A percentile compares a stretch with the other conserved stretches of the same genome.
These are phyloP conservation scores for Chroicocephalus ridibundus DNA, from an alignment of 2,113 vertebrate species.

Conservation along the genomic window DNA sequence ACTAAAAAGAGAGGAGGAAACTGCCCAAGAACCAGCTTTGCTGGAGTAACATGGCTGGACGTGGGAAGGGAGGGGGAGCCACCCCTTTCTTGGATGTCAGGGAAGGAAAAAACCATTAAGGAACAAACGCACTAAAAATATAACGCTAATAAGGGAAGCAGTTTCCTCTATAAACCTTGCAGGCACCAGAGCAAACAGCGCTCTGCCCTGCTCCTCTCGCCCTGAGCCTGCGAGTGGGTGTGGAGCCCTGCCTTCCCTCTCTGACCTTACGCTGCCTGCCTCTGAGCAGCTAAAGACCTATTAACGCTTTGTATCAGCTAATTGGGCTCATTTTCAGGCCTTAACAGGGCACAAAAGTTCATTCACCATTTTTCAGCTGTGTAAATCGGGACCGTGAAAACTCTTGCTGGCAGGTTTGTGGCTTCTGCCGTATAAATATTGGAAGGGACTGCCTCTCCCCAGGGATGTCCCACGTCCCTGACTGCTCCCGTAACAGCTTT, in stretches of 20 bases:
- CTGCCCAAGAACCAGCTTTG: accelerated
- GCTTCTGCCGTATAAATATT: accelerated
- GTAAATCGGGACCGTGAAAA: accelerated
- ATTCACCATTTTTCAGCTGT: background rate
- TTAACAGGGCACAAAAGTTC: background rate
- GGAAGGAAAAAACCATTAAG: background rate
- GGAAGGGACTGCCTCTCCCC: background rate
- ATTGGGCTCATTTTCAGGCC: background rate
- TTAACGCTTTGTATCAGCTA: background rate
- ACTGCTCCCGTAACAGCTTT: background rate
- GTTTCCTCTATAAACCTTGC: background rate
- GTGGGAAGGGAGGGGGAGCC: background rate
- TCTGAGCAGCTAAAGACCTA: background rate
- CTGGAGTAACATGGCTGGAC: background rate
- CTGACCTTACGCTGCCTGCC: background rate
- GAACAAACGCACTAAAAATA: background rate
- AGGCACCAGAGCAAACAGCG: background rate
- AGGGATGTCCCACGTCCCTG: accelerated
- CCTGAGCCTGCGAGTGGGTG: background rate
- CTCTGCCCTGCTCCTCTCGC: background rate
- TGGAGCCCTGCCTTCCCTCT: background rate
- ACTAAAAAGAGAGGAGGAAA: background rate
- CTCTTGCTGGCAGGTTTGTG: background rate
- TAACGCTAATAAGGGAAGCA: background rate
- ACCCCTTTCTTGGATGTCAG: background rate